Conservation (phyloP, 2,888 invertebrate species). For the Fabriciana adippe region DNA sequence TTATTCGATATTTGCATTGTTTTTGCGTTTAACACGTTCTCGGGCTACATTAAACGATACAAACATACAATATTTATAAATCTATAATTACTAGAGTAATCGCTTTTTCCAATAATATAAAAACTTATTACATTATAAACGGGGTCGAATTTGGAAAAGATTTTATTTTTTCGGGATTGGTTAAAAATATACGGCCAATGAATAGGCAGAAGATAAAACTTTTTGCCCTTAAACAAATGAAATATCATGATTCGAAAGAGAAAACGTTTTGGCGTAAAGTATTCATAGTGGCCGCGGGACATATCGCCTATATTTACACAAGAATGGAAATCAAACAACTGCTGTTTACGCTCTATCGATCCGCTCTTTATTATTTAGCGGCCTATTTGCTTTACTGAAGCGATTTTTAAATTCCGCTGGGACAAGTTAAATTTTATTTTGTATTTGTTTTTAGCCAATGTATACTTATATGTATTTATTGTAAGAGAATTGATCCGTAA, state of each 20-base stretch:
- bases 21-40: too few relatives aligned
- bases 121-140: too few relatives aligned
- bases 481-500: too few relatives aligned
- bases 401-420: conserved; percentile 11
- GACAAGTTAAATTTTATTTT: background rate
- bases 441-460: background rate
- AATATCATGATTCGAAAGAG: background rate
- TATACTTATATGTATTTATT: too few relatives aligned
- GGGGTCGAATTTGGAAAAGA: too few relatives aligned
- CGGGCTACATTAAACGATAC: too few relatives aligned
- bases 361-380: conserved; percentile 24
- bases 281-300: conserved; percentile 26
- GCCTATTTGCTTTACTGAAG: conserved; percentile 16
- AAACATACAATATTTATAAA: too few relatives aligned
- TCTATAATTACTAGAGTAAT: too few relatives aligned
- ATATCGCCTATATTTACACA: conserved; percentile 26
- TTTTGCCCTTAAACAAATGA: conserved; percentile 6
- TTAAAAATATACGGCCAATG: background rate
- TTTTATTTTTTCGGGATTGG: too few relatives aligned
- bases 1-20: too few relatives aligned
- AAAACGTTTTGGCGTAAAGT: conserved; percentile 21
- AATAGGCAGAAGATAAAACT: background rate
- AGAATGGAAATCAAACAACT: conserved; percentile 30
- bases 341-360: conserved; percentile 27
- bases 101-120: background rate